Evolutionary conservation across 2,113 vertebrate genomes (phyloP).

Genomic region (Bombycilla garrulus): DNA sequence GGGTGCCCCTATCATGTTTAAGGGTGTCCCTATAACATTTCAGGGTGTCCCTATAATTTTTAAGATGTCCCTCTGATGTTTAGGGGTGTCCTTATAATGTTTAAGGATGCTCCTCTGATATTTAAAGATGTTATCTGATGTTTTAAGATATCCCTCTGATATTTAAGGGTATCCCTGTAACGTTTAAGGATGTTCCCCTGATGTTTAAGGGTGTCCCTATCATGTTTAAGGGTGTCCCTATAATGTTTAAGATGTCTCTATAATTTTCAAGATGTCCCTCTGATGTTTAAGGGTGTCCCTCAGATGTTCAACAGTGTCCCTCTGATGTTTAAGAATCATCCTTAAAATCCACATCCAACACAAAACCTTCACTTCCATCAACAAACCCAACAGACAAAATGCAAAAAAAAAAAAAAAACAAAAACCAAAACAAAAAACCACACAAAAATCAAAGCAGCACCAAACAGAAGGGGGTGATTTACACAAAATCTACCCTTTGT

Average conservation of each 20-base stretch:
- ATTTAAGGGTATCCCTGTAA: rapidly evolving
- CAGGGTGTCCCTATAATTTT: too few relatives aligned
- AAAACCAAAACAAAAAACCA: too few relatives aligned
- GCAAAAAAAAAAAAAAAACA: too few relatives aligned
- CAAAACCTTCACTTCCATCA: neutral
- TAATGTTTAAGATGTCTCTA: neutral
- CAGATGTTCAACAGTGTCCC: neutral
- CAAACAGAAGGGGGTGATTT: rapidly evolving
- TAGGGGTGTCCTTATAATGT: too few relatives aligned
- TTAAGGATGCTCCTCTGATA: neutral
- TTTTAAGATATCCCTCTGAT: too few relatives aligned
- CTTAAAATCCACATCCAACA: neutral
- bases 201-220: neutral
- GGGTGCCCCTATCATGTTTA: neutral
- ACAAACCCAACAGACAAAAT: neutral
- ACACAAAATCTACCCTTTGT: neutral
- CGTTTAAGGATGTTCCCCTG: neutral
- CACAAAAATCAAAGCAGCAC: too few relatives aligned
- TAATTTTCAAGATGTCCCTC: neutral
- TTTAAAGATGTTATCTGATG: neutral
- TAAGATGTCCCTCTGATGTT: neutral
- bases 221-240: too few relatives aligned
- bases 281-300: neutral
- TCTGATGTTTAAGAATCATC: neutral
- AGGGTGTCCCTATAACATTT: neutral